phyloP scores from a whole-genome alignment of 2,113 vertebrate species.

The Chrysochloris asiatica region DNA sequence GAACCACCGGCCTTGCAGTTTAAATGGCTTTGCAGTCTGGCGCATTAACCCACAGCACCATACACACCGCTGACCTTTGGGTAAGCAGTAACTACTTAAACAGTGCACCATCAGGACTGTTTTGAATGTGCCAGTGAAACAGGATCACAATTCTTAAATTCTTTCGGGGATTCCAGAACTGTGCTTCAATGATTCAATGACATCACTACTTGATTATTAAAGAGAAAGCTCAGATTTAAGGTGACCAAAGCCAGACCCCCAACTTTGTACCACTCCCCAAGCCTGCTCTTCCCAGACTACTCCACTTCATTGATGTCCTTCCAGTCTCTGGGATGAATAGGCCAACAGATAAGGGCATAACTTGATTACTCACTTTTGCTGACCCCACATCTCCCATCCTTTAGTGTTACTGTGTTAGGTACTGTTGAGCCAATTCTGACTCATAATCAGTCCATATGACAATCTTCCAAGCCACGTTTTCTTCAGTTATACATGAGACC shows the following conservation, averaged over 20 bases:
- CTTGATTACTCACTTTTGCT: not conserved
- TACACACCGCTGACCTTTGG: not conserved
- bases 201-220: not conserved
- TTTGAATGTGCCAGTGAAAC: not conserved
- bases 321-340: too few relatives aligned
- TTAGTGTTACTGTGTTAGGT: not conserved
- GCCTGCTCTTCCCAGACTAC: rapidly evolving
- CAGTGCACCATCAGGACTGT: not conserved
- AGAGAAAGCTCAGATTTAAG: too few relatives aligned
- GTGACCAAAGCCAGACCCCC: not conserved
- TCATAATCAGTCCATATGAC: too few relatives aligned
- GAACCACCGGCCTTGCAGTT: too few relatives aligned
- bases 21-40: too few relatives aligned
- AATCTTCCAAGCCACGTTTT: too few relatives aligned
- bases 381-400: not conserved
- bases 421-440: too few relatives aligned
- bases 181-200: not conserved
- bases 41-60: too few relatives aligned
- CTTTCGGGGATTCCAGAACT: too few relatives aligned
- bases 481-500: not conserved
- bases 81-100: not conserved
- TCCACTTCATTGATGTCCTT: too few relatives aligned
- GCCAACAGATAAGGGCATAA: too few relatives aligned
- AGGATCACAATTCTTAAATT: not conserved
- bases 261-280: too few relatives aligned